Percentiles rank a stretch among this genome's conserved stretches.
These are phyloP conservation scores for Callorhinus ursinus DNA, from an alignment of 2,113 vertebrate species.

Conservation along the genomic window DNA sequence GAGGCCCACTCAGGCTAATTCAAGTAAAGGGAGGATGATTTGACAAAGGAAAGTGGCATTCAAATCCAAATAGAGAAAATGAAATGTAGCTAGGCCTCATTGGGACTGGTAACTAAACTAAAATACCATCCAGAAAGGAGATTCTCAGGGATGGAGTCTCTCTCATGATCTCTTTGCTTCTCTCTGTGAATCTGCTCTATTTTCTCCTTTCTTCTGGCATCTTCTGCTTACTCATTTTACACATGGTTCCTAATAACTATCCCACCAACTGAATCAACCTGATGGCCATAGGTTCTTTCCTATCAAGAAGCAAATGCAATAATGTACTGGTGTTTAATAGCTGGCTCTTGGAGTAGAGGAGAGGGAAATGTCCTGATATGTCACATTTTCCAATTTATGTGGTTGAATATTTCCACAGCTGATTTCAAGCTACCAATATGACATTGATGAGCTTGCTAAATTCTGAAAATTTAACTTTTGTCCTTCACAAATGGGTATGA, in stretches of 20 bases:
- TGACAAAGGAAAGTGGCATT: background rate
- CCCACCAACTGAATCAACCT: background rate
- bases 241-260: background rate
- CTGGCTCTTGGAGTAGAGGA: background rate
- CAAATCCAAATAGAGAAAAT: constrained; percentile 45
- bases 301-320: background rate
- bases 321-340: background rate
- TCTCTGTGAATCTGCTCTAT: background rate
- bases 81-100: background rate
- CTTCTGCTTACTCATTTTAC: constrained; percentile 21
- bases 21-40: background rate
- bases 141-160: background rate
- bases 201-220: background rate
- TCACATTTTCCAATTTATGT: background rate
- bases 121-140: background rate
- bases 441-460: background rate
- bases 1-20: background rate
- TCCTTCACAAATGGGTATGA: background rate
- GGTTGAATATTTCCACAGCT: background rate
- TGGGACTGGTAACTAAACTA: background rate
- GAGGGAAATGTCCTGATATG: background rate
- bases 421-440: background rate
- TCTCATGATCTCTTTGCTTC: background rate
- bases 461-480: background rate
- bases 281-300: background rate